Evolutionary conservation across 2,888 invertebrate species (phyloP), one percentile per base, ranked within the genome.

Genomic region (Andrena dorsata): DNA sequence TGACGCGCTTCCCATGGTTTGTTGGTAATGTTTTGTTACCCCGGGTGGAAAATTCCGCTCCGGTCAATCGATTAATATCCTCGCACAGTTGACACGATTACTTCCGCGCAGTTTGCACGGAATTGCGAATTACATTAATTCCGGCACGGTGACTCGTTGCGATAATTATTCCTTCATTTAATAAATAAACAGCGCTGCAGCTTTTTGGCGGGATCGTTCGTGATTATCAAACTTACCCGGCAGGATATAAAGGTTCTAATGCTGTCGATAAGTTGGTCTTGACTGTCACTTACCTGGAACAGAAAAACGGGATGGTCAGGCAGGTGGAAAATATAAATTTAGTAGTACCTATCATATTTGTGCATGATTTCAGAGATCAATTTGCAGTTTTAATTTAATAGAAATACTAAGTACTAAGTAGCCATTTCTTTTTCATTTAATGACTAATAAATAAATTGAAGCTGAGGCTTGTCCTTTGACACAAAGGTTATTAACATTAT

Each of bases 201-300:
- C 20, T 53, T 53, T 20, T 8, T 23, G 53, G 20, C 7, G 53
- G 8, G 23, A 53, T 20, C 1, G 53, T 20, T 8, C 8, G 7
- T 20, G 53, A 53, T 53, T 20, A 20, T 13, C 10, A 47, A 41
- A 82, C 81, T 75, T 70, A 82, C 82, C 80, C n/a, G 30, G 10
- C 28, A 23, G 10, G 28, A n/a, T 23, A 10, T 6, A 1, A 0
- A 6, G 5, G 7, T 30, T 23, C 5, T 41, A 8, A 23, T 16
- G 6, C 10, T 13, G 8, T 8, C 1, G 13, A 26, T 6, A 56
- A 41, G 5, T 23, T 30, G 47, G 51, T 26, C 1, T 47, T 7
- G 65, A 41, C 2, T 30, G 7, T 4, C 68, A 86, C 87, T 87
- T 79, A 87, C 87, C 87, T 87, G 81, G 28, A 87, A 87, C 82